Base-by-base conservation (phyloP, 2,797 vertebrate genomes). In the Neoniphon sammara region DNA sequence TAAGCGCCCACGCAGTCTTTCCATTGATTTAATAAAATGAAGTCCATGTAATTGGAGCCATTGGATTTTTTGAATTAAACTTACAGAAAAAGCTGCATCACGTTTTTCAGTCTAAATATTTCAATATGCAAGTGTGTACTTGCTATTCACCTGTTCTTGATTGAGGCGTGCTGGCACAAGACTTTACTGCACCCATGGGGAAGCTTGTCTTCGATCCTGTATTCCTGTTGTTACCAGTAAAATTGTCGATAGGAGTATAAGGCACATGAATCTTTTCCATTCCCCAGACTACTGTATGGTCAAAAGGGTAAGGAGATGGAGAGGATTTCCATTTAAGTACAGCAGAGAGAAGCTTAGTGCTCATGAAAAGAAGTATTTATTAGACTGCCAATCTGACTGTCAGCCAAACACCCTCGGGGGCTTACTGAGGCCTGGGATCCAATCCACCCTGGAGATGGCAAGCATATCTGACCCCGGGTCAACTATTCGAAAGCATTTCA, bases 301-400 rank as follows among this genome's bases (percentile, higher is more conserved):
- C 76, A 83, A 81, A 54, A 52, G 71, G 66, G 83, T 74, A 67
- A 83, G 44, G 71, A 57, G 77, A 81, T 60, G 46, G 64, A 79
- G 60, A 55, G 77, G 78, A 85, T 82, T 89, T 81, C 66, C 63
- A 70, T 88, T 75, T 81, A 88, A 88, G 85, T 80, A 77, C 81
- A 81, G 81, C 66, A 77, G 69, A 85, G 62, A 36, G 78, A 80
- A 42, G 81, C 83, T 73, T 55, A 73, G 66, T 74, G 66, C 81
- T 89, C 83, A 87, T 89, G 82, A 89, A 89, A 88, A 87, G 61
- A 76, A 74, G 85, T 56, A 75, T 87, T 89, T 83, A 89, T 85
- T 84, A 85, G 68, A 77, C 83, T 88, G 83, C 86, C 85, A 90
- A 80, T 82, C 66, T 80, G 80, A 80, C 49, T 25, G 58, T 73